Evolutionary conservation across 2,888 invertebrate genomes (phyloP).

Genomic region (Acheta domesticus): DNA sequence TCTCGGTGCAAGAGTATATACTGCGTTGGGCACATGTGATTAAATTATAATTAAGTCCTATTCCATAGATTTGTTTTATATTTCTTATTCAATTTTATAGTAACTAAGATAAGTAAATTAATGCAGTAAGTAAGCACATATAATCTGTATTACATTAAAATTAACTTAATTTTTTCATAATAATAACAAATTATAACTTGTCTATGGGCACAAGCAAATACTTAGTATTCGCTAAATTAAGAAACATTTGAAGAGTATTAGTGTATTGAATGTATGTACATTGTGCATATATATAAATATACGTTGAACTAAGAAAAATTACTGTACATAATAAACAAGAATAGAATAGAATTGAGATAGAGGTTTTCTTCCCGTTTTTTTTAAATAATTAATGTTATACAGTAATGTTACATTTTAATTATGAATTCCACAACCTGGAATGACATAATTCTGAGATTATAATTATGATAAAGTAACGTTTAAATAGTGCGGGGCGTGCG

Average conservation of each 20-base stretch:
- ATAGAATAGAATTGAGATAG: not conserved
- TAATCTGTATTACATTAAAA: not conserved
- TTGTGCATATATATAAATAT: not conserved
- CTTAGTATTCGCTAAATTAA: not conserved
- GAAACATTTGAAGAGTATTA: slow-evolving; percentile 18
- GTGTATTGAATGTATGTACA: not conserved
- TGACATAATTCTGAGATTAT: not conserved
- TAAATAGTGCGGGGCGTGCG: too few species aligned
- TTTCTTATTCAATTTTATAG: not conserved
- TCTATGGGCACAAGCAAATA: not conserved
- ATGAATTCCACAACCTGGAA: slow-evolving; percentile 7
- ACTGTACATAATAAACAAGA: slow-evolving; percentile 18
- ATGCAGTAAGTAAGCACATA: not conserved
- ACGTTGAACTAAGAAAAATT: not conserved
- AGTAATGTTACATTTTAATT: not conserved
- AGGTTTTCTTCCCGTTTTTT: not conserved
- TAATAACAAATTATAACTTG: slow-evolving; percentile 6
- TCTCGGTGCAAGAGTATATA: not conserved
- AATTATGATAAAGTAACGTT: not conserved
- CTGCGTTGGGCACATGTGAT: not conserved
- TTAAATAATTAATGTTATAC: not conserved
- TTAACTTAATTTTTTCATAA: not conserved
- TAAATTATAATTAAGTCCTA: not conserved
- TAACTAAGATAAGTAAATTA: not conserved
- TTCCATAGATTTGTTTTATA: not conserved